Percentiles rank a stretch among this genome's conserved stretches.
Conservation (phyloP, 2,113 vertebrate species). For the Buteo buteo region DNA sequence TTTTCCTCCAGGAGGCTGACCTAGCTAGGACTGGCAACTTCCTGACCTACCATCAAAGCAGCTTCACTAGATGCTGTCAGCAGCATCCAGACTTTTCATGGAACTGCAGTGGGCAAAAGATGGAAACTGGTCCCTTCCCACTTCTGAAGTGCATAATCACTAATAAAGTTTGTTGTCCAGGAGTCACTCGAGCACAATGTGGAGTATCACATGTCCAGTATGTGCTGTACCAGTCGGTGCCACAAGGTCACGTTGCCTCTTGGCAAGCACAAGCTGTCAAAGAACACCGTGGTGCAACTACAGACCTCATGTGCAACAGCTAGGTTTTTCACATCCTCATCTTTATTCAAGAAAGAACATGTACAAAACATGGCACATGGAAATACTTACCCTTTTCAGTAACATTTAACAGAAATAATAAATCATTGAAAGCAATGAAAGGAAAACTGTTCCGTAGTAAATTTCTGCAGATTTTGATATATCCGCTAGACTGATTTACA, state of each 20-base stretch:
- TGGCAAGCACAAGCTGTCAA: not conserved
- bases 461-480: not conserved
- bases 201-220: accelerated
- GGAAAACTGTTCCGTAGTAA: not conserved
- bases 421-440: not conserved
- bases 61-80: not conserved
- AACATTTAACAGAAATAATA: not conserved
- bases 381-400: not conserved
- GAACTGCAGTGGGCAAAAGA: not conserved
- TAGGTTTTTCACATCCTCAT: not conserved
- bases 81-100: not conserved
- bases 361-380: not conserved
- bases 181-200: not conserved
- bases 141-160: accelerated
- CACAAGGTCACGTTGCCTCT: accelerated
- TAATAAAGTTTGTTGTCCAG: not conserved
- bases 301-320: not conserved
- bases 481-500: not conserved
- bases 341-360: not conserved
- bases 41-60: not conserved
- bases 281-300: accelerated
- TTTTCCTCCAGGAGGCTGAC: not conserved
- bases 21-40: not conserved
- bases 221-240: not conserved
- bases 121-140: not conserved